phyloP scores from a whole-genome alignment of 2,113 vertebrate genomes.

The Chionodraco myersi region DNA sequence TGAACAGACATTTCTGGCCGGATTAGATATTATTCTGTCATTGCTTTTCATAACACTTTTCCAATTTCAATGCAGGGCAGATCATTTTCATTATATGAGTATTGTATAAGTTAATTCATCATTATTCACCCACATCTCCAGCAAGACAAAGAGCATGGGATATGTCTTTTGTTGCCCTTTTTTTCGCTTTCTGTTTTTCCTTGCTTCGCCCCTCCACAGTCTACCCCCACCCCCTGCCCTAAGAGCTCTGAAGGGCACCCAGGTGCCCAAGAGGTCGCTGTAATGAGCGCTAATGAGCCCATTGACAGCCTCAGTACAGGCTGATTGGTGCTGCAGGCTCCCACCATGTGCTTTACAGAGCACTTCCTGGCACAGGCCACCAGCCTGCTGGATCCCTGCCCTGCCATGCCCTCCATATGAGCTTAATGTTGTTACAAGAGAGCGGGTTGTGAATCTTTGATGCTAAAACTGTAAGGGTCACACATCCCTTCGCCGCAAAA shows the following conservation, averaged over 20 bases:
- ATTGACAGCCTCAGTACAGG: conserved; percentile 82
- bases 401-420: conserved; percentile 60
- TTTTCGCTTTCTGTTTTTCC: conserved; percentile 31
- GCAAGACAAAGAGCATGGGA: neutral
- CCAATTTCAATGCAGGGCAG: neutral
- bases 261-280: conserved; percentile 83
- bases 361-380: conserved; percentile 76
- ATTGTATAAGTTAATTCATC: neutral
- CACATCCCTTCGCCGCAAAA: neutral
- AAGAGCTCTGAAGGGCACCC: conserved; percentile 82
- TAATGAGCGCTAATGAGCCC: conserved; percentile 85
- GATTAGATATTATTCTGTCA: neutral
- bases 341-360: conserved; percentile 80
- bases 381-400: conserved; percentile 69
- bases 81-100: neutral
- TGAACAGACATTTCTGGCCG: neutral
- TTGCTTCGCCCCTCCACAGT: conserved; percentile 47
- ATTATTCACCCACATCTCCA: neutral
- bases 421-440: conserved; percentile 45
- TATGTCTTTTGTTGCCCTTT: conserved; percentile 44
- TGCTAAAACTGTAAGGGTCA: conserved; percentile 20
- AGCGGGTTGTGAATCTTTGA: conserved; percentile 36
- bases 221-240: conserved; percentile 47
- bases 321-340: conserved; percentile 83
- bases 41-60: neutral